Evolutionary conservation across 2,797 vertebrate species (phyloP).

Genomic region (Tokudaia muenninki): DNA sequence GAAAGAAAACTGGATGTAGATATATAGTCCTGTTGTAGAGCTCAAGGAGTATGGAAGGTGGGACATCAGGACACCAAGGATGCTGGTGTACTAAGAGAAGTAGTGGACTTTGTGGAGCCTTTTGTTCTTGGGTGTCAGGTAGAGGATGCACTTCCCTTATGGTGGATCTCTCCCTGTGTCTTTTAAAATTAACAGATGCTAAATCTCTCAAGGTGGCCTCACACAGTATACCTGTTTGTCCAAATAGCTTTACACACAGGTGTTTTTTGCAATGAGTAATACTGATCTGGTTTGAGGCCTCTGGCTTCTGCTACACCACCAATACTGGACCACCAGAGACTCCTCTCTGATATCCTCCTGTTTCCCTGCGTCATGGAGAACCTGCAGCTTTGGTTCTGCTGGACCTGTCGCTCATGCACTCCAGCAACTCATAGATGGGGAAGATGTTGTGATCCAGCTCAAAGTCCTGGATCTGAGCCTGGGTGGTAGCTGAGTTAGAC

Average conservation of each 20-base stretch:
- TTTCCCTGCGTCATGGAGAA: neutral
- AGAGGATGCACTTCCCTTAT: conserved; percentile 96
- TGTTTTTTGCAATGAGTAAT: neutral
- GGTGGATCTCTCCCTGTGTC: conserved; percentile 97
- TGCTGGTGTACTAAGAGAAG: conserved; percentile 93
- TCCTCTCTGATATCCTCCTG: neutral
- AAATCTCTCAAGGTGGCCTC: conserved; percentile 96
- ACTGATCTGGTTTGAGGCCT: neutral
- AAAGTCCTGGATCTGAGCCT: neutral
- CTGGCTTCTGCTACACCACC: neutral
- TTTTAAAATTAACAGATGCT: conserved; percentile 98
- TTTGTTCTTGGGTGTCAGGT: conserved; percentile 98
- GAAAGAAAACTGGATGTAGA: conserved; percentile 98
- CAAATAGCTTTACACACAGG: neutral
- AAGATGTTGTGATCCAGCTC: neutral
- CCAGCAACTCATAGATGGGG: neutral
- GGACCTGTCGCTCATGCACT: neutral
- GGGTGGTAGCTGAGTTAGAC: neutral
- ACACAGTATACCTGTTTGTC: neutral
- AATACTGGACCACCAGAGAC: neutral
- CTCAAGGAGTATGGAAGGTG: conserved; percentile 96
- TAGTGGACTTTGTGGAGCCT: conserved; percentile 96
- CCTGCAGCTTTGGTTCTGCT: neutral
- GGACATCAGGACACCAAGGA: conserved; percentile 97
- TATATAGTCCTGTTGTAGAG: conserved; percentile 96